phyloP scores from a whole-genome alignment of 2,113 vertebrate species.

The Mastomys coucha region DNA sequence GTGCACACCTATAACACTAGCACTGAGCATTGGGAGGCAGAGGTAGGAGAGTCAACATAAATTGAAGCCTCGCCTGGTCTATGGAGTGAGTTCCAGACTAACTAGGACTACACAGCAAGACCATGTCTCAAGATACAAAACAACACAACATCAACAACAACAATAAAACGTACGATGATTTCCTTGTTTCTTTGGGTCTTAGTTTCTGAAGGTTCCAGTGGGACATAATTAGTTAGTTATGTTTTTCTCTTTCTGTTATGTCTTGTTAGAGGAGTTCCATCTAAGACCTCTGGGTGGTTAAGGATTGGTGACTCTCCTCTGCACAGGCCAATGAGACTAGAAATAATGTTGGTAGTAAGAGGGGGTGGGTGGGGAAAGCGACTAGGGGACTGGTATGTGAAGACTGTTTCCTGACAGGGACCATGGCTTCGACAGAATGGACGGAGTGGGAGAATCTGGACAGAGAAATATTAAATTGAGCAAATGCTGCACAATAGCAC shows the following conservation, averaged over 20 bases:
- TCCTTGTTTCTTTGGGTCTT: neutral
- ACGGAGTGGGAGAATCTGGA: neutral
- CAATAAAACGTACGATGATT: neutral
- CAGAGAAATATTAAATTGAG: neutral
- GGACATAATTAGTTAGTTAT: neutral
- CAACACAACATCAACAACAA: neutral
- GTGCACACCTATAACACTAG: neutral
- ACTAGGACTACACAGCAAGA: neutral
- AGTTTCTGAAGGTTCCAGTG: neutral
- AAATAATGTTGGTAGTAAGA: neutral
- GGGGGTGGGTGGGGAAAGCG: too few species aligned
- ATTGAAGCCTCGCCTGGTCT: neutral
- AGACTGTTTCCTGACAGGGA: neutral
- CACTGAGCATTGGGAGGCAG: neutral
- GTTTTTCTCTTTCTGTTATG: neutral
- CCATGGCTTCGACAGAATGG: neutral
- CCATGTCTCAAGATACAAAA: neutral
- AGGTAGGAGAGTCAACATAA: neutral
- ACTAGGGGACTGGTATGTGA: neutral
- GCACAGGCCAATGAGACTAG: neutral
- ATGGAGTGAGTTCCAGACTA: neutral
- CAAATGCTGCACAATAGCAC: fast-evolving
- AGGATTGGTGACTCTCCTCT: neutral
- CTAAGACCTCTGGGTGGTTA: neutral
- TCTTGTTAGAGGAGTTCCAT: neutral